Percentiles rank a stretch among this genome's conserved stretches.
Conservation (phyloP, 1,140 invertebrate species). For the Choristoneura fumiferana region DNA sequence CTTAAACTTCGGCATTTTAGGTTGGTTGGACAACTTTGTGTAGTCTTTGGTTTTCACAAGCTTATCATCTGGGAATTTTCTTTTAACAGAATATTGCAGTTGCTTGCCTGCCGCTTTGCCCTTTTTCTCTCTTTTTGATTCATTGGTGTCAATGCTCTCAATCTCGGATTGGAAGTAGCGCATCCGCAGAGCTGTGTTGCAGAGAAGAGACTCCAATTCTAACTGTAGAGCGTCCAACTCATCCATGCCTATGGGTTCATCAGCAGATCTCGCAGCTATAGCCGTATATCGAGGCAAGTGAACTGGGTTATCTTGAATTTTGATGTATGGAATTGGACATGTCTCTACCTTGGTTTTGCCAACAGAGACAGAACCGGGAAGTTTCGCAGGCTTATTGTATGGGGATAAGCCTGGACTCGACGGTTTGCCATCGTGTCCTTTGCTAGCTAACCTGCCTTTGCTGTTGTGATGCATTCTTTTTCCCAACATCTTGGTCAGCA, state of each 20-base stretch:
- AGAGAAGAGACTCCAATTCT: constrained; percentile 92
- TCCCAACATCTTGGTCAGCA: constrained; percentile 63
- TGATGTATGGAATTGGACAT: constrained; percentile 67
- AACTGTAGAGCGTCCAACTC: constrained; percentile 92
- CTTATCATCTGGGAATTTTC: constrained; percentile 79
- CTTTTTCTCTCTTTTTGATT: constrained; percentile 83
- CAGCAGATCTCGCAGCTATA: constrained; percentile 65
- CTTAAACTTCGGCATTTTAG: constrained; percentile 79
- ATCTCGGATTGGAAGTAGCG: constrained; percentile 88
- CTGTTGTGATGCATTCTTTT: constrained; percentile 76
- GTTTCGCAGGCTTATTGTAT: constrained; percentile 71
- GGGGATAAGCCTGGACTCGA: constrained; percentile 72
- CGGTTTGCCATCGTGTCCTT: constrained; percentile 74
- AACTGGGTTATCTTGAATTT: constrained; percentile 63
- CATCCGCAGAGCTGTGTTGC: constrained; percentile 87
- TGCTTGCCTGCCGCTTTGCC: constrained; percentile 80
- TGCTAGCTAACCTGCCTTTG: constrained; percentile 69
- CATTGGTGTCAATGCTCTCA: constrained; percentile 83
- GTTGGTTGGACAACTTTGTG: constrained; percentile 71
- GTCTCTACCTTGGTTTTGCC: constrained; percentile 67
- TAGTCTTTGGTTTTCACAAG: constrained; percentile 76
- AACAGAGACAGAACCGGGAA: constrained; percentile 53
- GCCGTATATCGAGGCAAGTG: constrained; percentile 64
- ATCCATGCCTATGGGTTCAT: constrained; percentile 80
- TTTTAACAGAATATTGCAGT: constrained; percentile 77